These are phyloP conservation scores for Ahaetulla prasina DNA, from an alignment of 2,113 vertebrate species.

Conservation along the genomic window DNA sequence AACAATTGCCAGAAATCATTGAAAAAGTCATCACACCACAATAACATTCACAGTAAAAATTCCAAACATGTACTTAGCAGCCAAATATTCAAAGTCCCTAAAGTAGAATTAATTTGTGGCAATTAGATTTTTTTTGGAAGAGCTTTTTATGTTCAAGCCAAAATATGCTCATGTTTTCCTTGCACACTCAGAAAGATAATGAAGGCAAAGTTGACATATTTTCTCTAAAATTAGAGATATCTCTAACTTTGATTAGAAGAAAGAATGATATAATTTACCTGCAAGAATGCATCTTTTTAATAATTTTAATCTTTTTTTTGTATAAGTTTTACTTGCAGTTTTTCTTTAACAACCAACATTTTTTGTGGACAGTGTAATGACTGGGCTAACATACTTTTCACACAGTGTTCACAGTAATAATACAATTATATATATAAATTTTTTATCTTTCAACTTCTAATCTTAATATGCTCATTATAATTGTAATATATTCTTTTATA, in stretches of 20 bases:
- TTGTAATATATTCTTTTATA: too few relatives aligned
- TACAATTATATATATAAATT: too few relatives aligned
- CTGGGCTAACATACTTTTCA: too few relatives aligned
- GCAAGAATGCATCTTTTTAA: slow-evolving; percentile 31
- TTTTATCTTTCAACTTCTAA: too few relatives aligned
- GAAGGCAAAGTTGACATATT: slow-evolving; percentile 40
- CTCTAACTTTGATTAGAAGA: background rate
- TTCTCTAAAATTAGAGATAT: slow-evolving; percentile 35
- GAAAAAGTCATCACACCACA: background rate
- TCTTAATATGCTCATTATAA: too few relatives aligned
- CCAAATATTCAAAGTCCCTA: background rate
- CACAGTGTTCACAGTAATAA: too few relatives aligned
- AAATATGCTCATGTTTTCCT: slow-evolving; percentile 24
- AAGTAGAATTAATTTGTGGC: background rate
- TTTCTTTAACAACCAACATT: too few relatives aligned
- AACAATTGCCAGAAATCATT: slow-evolving; percentile 10
- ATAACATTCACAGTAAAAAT: slow-evolving; percentile 13
- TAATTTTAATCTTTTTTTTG: slow-evolving; percentile 23
- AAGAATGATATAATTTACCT: slow-evolving; percentile 12
- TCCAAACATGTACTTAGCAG: background rate
- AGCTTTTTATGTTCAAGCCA: slow-evolving; percentile 21
- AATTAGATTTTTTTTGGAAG: slow-evolving; percentile 45
- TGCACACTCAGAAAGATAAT: slow-evolving; percentile 38
- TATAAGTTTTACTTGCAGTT: too few relatives aligned
- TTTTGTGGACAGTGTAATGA: too few relatives aligned